Evolutionary conservation across 2,888 invertebrate genomes (phyloP), one percentile per base, ranked within the genome.

Genomic region (Amphipyra tragopoginis): DNA sequence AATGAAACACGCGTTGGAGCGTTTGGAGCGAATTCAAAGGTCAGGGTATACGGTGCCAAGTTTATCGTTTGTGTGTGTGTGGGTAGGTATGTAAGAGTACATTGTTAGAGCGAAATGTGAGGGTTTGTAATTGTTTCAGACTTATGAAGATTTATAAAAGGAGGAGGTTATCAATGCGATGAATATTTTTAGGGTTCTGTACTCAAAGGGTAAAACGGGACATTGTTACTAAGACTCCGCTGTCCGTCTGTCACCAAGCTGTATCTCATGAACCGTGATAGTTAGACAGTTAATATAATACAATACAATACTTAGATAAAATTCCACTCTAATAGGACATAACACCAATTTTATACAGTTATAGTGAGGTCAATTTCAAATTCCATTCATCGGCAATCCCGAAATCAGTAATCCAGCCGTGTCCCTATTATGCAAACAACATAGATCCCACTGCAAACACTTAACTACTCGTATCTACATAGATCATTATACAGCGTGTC

Each of bases 1-100:
- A 72, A 72, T 62, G 38, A 34, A 11, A 52, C 40, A n/a, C 72
- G 66, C 61, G 66, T 48, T 39, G 36, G 53, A 61, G 15, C 15
- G 33, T 43, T 66, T 53, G 34, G 54, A 66, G 47, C 21, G 21
- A 48, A 61, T 56, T 50, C 61, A 48, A 61, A 66, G 70, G 56
- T 71, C 61, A 54, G 14, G 26, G 14, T 33, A 15, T 53, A 8
- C 43, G 10, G 36, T 49, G 69, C 52, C 48, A 65, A 65, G 52
- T 26, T 52, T 45, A 45, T 9, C 5, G 44, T 3, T 5, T 49
- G 33, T 42, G 13, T 40, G 8, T 45, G 2, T 15, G 11, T 47
- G n/a, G 44, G 26, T 52, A 29, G 7, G 10, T 10, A 36, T 38
- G 15, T 13, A 10, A 6, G 47, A n/a, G 9, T 2, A 0, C 9